Conservation (phyloP, 2,888 invertebrate species). For the Cephus nigrinus region DNA sequence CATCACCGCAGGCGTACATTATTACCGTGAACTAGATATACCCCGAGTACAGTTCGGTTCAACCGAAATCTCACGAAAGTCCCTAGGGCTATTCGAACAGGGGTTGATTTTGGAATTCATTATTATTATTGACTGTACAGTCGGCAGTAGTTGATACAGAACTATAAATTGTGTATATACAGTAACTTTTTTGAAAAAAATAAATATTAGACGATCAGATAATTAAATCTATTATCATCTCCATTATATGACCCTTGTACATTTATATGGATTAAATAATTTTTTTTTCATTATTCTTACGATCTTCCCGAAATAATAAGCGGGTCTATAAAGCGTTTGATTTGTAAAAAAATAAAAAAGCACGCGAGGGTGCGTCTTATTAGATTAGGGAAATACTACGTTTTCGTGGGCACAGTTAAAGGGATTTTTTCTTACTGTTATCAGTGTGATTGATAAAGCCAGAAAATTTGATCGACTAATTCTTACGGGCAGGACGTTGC, state of each 20-base stretch:
- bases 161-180: neutral
- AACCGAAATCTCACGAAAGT: neutral
- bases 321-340: neutral
- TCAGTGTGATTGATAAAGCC: neutral
- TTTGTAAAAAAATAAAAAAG: neutral
- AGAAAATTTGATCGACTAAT: neutral
- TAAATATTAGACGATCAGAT: neutral
- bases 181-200: neutral
- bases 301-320: neutral
- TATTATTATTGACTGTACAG: neutral
- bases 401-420: neutral
- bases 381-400: neutral
- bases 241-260: neutral
- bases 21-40: conserved; percentile 40
- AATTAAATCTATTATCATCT: neutral
- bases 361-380: neutral
- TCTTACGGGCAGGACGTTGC: neutral
- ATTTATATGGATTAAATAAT: neutral
- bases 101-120: neutral
- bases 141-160: neutral
- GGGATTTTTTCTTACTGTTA: neutral
- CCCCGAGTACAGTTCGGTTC: neutral
- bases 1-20: conserved; percentile 35
- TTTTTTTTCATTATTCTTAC: neutral
- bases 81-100: neutral